phyloP scores from a whole-genome alignment of 2,113 vertebrate genomes.

The Gavialis gangeticus region DNA sequence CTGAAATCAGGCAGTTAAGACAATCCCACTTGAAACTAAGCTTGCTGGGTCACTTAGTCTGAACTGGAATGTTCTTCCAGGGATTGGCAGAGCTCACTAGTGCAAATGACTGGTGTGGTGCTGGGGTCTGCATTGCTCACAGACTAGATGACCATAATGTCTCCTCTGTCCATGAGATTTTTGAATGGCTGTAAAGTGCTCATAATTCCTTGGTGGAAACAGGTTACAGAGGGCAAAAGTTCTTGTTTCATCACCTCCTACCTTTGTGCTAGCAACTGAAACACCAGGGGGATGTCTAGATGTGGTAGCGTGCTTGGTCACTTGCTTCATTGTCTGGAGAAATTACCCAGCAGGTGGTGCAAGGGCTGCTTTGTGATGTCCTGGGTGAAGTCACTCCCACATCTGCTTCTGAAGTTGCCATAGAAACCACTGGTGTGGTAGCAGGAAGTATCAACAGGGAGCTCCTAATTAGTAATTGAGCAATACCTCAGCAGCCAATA shows the following conservation, averaged over 20 bases:
- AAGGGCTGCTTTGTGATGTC: constrained; percentile 62
- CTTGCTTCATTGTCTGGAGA: neutral
- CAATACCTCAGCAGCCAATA: accelerated
- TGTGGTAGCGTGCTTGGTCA: neutral
- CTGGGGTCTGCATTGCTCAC: too few relatives aligned
- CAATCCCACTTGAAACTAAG: too few relatives aligned
- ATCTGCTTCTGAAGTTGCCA: constrained; percentile 79
- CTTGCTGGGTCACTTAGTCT: too few relatives aligned
- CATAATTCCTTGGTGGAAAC: neutral
- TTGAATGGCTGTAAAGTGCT: too few relatives aligned
- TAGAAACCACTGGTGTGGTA: constrained; percentile 82
- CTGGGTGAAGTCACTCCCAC: constrained; percentile 69
- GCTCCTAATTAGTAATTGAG: constrained; percentile 30
- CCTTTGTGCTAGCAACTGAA: neutral
- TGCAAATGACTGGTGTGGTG: too few relatives aligned
- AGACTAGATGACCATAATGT: too few relatives aligned
- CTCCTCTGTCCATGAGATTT: too few relatives aligned
- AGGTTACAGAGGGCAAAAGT: accelerated
- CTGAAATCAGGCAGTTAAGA: too few relatives aligned
- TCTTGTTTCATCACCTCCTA: accelerated
- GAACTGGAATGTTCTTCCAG: too few relatives aligned
- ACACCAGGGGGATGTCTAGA: neutral
- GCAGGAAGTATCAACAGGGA: constrained; percentile 55
- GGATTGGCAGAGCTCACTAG: too few relatives aligned
- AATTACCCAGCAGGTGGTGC: neutral